Evolutionary conservation across 2,113 vertebrate genomes (phyloP).

Genomic region (Gambusia affinis): DNA sequence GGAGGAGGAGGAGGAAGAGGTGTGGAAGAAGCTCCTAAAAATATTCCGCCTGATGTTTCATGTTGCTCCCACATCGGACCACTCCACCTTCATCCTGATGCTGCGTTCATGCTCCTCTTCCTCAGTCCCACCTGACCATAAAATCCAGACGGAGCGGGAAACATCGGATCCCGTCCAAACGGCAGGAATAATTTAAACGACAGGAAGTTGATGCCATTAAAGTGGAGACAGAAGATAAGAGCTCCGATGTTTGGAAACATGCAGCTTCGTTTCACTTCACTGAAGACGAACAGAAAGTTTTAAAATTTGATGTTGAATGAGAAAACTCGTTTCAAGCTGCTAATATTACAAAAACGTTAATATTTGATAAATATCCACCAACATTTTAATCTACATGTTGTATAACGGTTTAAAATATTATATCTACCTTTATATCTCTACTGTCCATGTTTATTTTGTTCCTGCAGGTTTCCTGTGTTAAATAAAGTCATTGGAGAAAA

Average conservation of each 20-base stretch:
- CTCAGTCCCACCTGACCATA: neutral
- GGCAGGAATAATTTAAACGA: neutral
- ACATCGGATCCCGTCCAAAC: neutral
- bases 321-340: neutral
- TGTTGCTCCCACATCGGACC: slow-evolving; percentile 51
- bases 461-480: too few species aligned
- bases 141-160: neutral
- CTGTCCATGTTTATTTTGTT: too few species aligned
- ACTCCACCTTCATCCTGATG: slow-evolving; percentile 16
- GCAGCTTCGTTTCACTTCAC: neutral
- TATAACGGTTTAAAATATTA: too few species aligned
- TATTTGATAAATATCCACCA: neutral
- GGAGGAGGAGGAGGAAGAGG: slow-evolving; percentile 38
- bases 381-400: too few species aligned
- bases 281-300: neutral
- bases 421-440: too few species aligned
- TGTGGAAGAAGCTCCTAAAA: slow-evolving; percentile 67
- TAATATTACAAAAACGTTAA: neutral
- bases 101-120: neutral
- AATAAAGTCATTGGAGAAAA: too few species aligned
- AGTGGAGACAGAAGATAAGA: neutral
- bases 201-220: neutral
- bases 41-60: slow-evolving; percentile 69
- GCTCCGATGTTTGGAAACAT: neutral
- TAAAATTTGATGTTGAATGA: too few species aligned